Percentiles rank a stretch among this genome's conserved stretches.
Evolutionary conservation across 2,797 vertebrate species (phyloP).

Genomic region (Lophotriccus pileatus): DNA sequence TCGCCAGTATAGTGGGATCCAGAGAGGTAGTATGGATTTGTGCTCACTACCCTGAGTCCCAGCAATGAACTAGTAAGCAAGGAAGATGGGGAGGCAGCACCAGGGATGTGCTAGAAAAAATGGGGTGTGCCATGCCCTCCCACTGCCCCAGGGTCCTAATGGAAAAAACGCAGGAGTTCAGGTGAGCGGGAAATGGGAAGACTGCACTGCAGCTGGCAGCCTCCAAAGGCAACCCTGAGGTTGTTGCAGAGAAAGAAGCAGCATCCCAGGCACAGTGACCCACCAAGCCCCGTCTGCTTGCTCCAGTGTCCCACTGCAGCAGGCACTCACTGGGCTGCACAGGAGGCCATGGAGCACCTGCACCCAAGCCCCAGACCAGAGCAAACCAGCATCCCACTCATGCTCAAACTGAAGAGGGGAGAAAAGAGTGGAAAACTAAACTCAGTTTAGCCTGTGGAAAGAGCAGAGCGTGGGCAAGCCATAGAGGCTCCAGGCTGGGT

Average conservation of each 20-base stretch:
- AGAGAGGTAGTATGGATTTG: neutral
- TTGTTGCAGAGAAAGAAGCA: neutral
- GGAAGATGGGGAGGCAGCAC: neutral
- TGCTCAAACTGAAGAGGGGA: neutral
- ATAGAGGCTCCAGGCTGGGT: neutral
- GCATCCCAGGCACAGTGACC: neutral
- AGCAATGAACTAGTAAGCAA: neutral
- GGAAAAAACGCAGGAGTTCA: neutral
- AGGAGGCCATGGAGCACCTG: neutral
- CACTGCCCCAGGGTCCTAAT: neutral
- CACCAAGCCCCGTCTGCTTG: neutral
- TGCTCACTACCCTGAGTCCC: neutral
- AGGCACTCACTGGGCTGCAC: rapidly evolving
- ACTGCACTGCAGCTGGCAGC: conserved; percentile 22
- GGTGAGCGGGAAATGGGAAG: neutral
- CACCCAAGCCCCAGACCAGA: neutral
- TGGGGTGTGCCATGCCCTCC: neutral
- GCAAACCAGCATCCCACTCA: neutral
- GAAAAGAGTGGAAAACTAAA: neutral
- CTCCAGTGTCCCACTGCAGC: neutral
- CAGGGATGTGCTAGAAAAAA: neutral
- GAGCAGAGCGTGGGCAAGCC: neutral
- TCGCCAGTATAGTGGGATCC: neutral
- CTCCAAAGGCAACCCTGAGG: neutral
- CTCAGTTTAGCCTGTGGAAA: neutral